Percentiles rank a stretch among this genome's conserved stretches.
These are phyloP conservation scores for Volucella inflata DNA, from an alignment of 2,888 invertebrate species.

Conservation along the genomic window DNA sequence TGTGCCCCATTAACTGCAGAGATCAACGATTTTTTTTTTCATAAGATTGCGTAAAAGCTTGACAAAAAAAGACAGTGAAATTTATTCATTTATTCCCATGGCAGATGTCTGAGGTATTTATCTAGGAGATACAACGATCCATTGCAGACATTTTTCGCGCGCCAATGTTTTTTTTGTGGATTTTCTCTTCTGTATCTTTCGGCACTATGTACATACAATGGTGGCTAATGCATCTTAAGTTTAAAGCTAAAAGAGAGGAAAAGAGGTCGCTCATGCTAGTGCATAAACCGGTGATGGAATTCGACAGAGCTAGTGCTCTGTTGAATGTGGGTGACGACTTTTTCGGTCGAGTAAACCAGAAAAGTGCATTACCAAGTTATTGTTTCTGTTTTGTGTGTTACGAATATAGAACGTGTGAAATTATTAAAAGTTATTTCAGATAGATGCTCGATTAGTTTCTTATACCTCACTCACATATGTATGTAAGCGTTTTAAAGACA, in stretches of 20 bases:
- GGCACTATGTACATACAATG: slow-evolving; percentile 7
- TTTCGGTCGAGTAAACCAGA: slow-evolving; percentile 16
- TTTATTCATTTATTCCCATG: slow-evolving; percentile 72
- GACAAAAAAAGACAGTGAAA: slow-evolving; percentile 37
- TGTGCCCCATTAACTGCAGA: slow-evolving; percentile 41
- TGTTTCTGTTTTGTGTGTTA: too few species aligned
- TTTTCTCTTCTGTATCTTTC: slow-evolving; percentile 5
- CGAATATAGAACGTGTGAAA: too few species aligned
- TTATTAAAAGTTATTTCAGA: too few species aligned
- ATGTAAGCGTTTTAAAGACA: too few species aligned
- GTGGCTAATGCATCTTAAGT: slow-evolving; percentile 29
- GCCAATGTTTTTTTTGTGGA: background rate
- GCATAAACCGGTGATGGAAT: slow-evolving; percentile 37
- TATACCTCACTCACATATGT: too few species aligned
- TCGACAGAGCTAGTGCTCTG: slow-evolving; percentile 16
- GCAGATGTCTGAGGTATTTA: slow-evolving; percentile 41
- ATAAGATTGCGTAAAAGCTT: slow-evolving; percentile 42
- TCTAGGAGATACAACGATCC: slow-evolving; percentile 22
- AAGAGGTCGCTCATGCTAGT: slow-evolving; percentile 63
- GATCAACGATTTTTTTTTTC: slow-evolving; percentile 57
- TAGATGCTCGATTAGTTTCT: too few species aligned
- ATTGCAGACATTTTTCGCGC: slow-evolving; percentile 51
- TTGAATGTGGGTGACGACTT: slow-evolving; percentile 27
- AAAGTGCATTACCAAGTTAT: slow-evolving; percentile 13
- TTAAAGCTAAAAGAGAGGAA: slow-evolving; percentile 57